Conservation (phyloP, 2,888 invertebrate genomes). For the Standfussiana lucernea region DNA sequence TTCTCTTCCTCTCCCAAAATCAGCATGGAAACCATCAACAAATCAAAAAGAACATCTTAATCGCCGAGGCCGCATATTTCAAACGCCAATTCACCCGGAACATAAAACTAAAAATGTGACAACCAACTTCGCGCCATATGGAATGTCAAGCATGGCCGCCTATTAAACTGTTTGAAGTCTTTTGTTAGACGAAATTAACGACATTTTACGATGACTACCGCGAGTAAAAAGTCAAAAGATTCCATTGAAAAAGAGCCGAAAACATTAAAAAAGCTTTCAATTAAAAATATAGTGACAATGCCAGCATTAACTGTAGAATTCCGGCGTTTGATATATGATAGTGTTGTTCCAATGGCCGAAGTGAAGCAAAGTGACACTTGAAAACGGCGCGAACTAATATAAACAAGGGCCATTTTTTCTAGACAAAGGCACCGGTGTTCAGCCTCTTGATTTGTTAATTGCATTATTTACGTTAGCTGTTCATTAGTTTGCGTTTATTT, state of each 20-base stretch:
- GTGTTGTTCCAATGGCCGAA: conserved; percentile 83
- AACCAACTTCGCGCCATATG: conserved; percentile 84
- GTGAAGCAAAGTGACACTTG: conserved; percentile 89
- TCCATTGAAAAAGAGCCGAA: conserved; percentile 80
- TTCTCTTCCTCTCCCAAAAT: conserved; percentile 30
- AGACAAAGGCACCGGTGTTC: conserved; percentile 78
- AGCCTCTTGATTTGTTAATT: conserved; percentile 64
- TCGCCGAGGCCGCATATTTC: conserved; percentile 62
- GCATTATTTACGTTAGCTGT: conserved; percentile 59
- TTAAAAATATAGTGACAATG: conserved; percentile 88
- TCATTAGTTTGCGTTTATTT: conserved; percentile 51
- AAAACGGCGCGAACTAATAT: conserved; percentile 89
- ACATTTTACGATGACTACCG: conserved; percentile 86
- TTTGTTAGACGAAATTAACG: conserved; percentile 83
- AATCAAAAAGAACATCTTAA: conserved; percentile 47
- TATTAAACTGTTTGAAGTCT: conserved; percentile 87
- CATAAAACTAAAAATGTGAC: conserved; percentile 86
- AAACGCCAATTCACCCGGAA: conserved; percentile 74
- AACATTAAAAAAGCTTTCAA: conserved; percentile 85
- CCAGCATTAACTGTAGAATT: conserved; percentile 83
- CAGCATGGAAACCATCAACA: conserved; percentile 51
- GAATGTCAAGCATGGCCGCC: conserved; percentile 80
- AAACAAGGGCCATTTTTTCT: conserved; percentile 84
- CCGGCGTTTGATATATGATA: conserved; percentile 89
- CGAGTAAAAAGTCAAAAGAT: conserved; percentile 65